Conservation (phyloP, 2,113 vertebrate genomes). For the Brachyhypopomus gauderio region DNA sequence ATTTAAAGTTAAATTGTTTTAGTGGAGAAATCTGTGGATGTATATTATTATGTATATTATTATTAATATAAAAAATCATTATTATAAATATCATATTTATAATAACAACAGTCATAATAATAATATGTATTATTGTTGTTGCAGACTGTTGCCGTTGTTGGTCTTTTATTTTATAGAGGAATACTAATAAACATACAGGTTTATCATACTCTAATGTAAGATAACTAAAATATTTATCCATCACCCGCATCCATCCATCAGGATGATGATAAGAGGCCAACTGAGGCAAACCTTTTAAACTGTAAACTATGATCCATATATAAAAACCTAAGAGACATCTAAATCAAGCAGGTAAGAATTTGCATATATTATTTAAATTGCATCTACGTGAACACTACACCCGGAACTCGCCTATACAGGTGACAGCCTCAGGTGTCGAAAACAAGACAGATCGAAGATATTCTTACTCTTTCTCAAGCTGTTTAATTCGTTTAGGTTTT, state of each 20-base stretch:
- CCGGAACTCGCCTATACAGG: conserved; percentile 33
- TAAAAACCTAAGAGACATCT: too few relatives aligned
- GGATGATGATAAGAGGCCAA: too few relatives aligned
- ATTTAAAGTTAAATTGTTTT: not conserved
- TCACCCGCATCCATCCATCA: too few relatives aligned
- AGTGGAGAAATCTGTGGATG: too few relatives aligned
- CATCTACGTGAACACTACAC: conserved; percentile 4
- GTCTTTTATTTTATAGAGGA: too few relatives aligned
- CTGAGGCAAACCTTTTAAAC: too few relatives aligned
- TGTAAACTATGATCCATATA: too few relatives aligned
- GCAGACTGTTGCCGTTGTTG: too few relatives aligned
- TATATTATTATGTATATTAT: not conserved
- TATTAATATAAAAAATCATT: not conserved
- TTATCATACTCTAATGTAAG: not conserved
- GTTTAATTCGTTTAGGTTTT: not conserved
- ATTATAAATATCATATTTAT: not conserved
- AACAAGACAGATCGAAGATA: not conserved
- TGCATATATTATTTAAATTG: not conserved
- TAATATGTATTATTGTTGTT: not conserved
- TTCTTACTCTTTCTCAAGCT: not conserved
- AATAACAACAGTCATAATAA: too few relatives aligned
- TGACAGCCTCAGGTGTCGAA: conserved; percentile 3
- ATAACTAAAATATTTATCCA: too few relatives aligned
- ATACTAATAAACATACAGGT: not conserved
- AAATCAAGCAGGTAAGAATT: not conserved